Conservation (phyloP, 2,888 invertebrate genomes). For the Sepioteuthis lessoniana region DNA sequence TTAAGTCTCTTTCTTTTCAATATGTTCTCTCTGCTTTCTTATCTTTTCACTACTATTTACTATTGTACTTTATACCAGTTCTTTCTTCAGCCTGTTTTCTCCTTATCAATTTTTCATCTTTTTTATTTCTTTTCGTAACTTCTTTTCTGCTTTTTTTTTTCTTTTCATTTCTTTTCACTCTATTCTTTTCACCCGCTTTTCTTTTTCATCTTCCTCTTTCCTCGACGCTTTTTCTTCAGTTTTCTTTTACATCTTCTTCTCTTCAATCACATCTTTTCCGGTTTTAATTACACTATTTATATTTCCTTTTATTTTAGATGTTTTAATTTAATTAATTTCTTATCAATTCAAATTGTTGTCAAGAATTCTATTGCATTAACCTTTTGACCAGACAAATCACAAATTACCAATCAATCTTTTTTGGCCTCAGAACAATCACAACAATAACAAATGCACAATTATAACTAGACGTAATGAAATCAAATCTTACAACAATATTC, state of each 20-base stretch:
- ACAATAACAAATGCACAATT: background rate
- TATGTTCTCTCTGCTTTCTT: no score
- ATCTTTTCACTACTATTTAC: no score
- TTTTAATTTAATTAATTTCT: slow-evolving; percentile 33
- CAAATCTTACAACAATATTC: background rate
- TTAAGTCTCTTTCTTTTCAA: no score
- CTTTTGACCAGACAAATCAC: slow-evolving; percentile 1
- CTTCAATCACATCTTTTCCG: background rate
- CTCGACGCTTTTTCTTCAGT: background rate
- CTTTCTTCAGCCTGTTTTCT: no score
- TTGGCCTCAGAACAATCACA: background rate
- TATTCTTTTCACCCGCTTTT: no score
- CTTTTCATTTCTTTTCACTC: no score
- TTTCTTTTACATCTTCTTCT: background rate
- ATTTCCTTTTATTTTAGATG: background rate
- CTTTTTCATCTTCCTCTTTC: no score
- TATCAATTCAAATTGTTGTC: background rate
- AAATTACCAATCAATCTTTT: slow-evolving; percentile 20
- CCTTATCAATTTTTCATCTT: no score
- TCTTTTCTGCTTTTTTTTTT: no score
- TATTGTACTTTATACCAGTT: no score
- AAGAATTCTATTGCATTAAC: background rate
- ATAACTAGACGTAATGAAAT: background rate
- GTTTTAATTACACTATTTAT: background rate
- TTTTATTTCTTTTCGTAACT: no score